phyloP scores from a whole-genome alignment of 2,113 vertebrate species.

The Leptosomus discolor region DNA sequence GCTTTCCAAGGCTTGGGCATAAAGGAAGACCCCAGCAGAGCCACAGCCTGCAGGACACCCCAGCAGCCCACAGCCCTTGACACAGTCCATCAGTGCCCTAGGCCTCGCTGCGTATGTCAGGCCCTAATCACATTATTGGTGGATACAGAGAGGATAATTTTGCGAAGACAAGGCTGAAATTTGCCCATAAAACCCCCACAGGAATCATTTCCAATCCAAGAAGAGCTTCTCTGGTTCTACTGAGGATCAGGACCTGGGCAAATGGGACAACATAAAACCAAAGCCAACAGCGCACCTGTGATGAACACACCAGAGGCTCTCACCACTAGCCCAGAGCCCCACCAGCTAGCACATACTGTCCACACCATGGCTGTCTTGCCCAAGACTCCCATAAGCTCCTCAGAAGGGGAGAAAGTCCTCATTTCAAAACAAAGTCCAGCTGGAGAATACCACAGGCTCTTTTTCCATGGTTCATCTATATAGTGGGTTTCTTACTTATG shows the following conservation, averaged over 20 bases:
- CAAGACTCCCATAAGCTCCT: background rate
- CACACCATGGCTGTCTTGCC: background rate
- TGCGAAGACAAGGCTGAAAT: background rate
- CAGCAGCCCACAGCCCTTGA: background rate
- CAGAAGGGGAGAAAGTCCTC: background rate
- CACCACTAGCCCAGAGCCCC: background rate
- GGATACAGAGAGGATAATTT: background rate
- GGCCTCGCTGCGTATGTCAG: background rate
- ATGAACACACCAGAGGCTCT: background rate
- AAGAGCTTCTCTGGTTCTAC: background rate
- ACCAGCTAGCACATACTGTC: fast-evolving
- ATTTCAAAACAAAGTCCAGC: background rate
- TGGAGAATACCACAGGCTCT: background rate
- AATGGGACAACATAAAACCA: background rate
- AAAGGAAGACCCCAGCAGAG: fast-evolving
- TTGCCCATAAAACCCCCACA: background rate
- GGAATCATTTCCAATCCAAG: background rate
- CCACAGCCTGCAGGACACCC: background rate
- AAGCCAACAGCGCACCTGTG: background rate
- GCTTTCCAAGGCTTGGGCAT: background rate
- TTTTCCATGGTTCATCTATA: background rate
- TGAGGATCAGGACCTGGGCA: background rate
- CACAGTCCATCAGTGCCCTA: background rate
- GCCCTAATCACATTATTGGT: background rate
- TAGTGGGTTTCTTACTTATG: background rate